Conservation (phyloP, 2,888 invertebrate species). For the Ectropis crepuscularia region DNA sequence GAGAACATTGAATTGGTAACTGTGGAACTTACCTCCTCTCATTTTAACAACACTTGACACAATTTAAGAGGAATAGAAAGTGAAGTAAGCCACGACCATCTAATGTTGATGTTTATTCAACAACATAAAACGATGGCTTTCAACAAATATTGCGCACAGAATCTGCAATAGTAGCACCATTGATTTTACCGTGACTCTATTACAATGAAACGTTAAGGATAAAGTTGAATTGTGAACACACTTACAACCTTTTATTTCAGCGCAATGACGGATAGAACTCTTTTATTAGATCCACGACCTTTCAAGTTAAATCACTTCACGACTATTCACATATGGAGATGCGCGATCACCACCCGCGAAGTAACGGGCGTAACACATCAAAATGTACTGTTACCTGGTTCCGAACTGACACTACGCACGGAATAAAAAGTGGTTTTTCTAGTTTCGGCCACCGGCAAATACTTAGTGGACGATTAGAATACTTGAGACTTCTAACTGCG, state of each 20-base stretch:
- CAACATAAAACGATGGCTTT: no score
- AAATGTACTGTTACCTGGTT: conserved; percentile 63
- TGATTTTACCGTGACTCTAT: no score
- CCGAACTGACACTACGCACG: conserved; percentile 50
- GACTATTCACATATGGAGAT: conserved; percentile 22
- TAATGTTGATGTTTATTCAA: background rate
- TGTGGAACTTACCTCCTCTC: no score
- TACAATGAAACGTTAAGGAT: no score
- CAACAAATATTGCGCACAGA: no score
- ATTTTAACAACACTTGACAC: background rate
- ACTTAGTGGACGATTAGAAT: conserved; percentile 49
- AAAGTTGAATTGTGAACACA: no score
- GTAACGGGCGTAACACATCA: conserved; percentile 70
- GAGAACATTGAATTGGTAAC: no score
- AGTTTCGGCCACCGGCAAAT: conserved; percentile 55
- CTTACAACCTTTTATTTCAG: no score
- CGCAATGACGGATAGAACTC: no score
- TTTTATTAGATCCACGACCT: conserved; percentile 34
- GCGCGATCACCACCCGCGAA: conserved; percentile 56
- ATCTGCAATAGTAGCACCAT: no score
- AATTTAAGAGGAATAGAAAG: conserved; percentile 1
- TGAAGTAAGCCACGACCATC: background rate
- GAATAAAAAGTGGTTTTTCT: conserved; percentile 64
- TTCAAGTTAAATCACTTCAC: conserved; percentile 17
- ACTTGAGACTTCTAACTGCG: conserved; percentile 45